phyloP scores from a whole-genome alignment of 2,888 invertebrate species.

The Ashinkailepas kermadecensis region DNA sequence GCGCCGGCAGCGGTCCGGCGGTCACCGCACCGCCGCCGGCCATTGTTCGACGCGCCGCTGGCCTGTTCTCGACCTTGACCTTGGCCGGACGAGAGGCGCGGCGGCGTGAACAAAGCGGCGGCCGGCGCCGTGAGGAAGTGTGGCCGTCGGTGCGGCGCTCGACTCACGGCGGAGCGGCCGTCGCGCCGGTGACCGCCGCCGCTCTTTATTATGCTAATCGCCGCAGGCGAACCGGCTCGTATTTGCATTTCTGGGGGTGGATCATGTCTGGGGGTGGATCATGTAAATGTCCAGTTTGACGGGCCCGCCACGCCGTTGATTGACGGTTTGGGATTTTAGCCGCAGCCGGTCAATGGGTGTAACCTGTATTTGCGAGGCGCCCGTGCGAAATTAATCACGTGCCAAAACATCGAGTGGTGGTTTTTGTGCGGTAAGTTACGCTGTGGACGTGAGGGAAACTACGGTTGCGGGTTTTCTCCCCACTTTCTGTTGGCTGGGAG shows the following conservation, averaged over 20 bases:
- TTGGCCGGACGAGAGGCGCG: too few relatives aligned
- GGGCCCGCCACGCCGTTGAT: not conserved
- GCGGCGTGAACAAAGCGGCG: too few relatives aligned
- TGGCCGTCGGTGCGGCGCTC: too few relatives aligned
- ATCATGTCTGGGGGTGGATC: not conserved
- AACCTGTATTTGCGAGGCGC: slow-evolving; percentile 6
- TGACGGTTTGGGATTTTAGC: not conserved
- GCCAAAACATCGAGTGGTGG: not conserved
- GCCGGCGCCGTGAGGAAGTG: too few relatives aligned
- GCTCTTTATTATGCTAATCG: not conserved
- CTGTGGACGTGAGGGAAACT: not conserved
- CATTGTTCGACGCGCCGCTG: too few relatives aligned
- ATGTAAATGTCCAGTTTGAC: not conserved
- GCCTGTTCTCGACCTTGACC: too few relatives aligned
- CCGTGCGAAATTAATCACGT: not conserved
- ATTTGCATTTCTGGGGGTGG: not conserved
- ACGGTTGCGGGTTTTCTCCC: not conserved
- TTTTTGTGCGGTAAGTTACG: not conserved
- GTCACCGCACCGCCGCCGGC: too few relatives aligned
- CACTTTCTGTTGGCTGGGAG: not conserved
- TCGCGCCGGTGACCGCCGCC: too few relatives aligned
- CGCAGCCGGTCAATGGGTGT: not conserved
- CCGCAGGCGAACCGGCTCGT: not conserved
- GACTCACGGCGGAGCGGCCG: too few relatives aligned
- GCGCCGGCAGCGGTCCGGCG: too few relatives aligned